Conservation (phyloP, 2,888 invertebrate species). For the Cataglyphis rosenhaueri region DNA sequence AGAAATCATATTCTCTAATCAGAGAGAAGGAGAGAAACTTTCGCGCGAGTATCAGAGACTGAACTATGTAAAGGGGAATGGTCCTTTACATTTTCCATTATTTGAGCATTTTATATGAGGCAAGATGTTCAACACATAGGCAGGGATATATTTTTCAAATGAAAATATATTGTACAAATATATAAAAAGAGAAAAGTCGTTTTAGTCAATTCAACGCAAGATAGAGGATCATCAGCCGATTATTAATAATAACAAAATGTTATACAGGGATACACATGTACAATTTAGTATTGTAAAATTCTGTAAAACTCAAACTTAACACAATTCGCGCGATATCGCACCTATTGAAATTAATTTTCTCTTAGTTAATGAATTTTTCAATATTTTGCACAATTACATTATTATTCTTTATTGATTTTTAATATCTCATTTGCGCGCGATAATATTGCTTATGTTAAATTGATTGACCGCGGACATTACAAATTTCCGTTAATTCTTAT, state of each 20-base stretch:
- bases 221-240: constrained; percentile 47
- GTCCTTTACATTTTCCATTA: constrained; percentile 72
- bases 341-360: constrained; percentile 45
- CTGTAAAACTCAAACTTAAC: constrained; percentile 53
- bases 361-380: constrained; percentile 7
- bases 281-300: constrained; percentile 68
- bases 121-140: constrained; percentile 58
- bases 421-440: constrained; percentile 61
- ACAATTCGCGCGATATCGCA: constrained; percentile 31
- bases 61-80: constrained; percentile 67
- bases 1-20: neutral
- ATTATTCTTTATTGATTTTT: constrained; percentile 17
- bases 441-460: constrained; percentile 61
- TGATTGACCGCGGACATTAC: constrained; percentile 1
- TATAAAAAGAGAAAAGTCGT: constrained; percentile 51
- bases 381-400: constrained; percentile 15
- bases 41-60: constrained; percentile 71
- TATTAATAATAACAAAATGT: constrained; percentile 50
- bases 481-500: constrained; percentile 37
- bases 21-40: constrained; percentile 46
- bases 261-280: constrained; percentile 56
- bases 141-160: constrained; percentile 74
- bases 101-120: constrained; percentile 73
- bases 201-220: constrained; percentile 68
- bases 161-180: constrained; percentile 71